Evolutionary conservation across 2,888 invertebrate genomes (phyloP).

Genomic region (Ganaspis brasiliensis): DNA sequence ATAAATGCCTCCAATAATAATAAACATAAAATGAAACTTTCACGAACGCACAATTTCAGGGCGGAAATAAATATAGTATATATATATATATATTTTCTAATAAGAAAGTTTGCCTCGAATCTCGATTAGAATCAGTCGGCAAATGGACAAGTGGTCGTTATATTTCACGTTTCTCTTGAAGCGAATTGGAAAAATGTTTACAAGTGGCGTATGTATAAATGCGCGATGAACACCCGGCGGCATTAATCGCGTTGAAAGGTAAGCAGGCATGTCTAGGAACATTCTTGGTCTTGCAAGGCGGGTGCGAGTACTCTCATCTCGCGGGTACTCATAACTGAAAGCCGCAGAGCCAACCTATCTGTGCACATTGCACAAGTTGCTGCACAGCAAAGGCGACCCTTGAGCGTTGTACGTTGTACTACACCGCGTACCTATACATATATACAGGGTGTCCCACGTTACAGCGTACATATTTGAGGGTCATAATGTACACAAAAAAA

Average conservation of each 20-base stretch:
- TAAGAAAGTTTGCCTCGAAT: slow-evolving; percentile 10
- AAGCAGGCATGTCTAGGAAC: slow-evolving; percentile 57
- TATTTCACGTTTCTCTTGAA: slow-evolving; percentile 18
- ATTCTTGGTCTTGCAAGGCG: slow-evolving; percentile 53
- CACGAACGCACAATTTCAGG: background rate
- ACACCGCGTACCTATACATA: background rate
- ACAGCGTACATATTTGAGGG: too few species aligned
- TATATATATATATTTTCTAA: slow-evolving; percentile 14
- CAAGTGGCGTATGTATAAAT: slow-evolving; percentile 25
- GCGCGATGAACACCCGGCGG: slow-evolving; percentile 58
- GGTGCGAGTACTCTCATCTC: slow-evolving; percentile 22
- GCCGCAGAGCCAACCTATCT: slow-evolving; percentile 2
- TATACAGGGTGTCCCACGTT: too few species aligned
- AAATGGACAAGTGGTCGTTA: slow-evolving; percentile 1
- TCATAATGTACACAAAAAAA: too few species aligned
- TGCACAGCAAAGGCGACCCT: slow-evolving; percentile 11
- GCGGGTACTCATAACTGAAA: slow-evolving; percentile 27
- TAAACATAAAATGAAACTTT: background rate
- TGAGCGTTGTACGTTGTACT: slow-evolving; percentile 25
- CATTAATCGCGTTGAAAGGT: slow-evolving; percentile 61
- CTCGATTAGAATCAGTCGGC: slow-evolving; percentile 8
- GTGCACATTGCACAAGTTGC: slow-evolving; percentile 11
- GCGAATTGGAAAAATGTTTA: background rate
- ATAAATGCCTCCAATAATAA: background rate
- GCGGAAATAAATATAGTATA: slow-evolving; percentile 24